Evolutionary conservation across 2,113 vertebrate genomes (phyloP).

Genomic region (Petaurus breviceps): DNA sequence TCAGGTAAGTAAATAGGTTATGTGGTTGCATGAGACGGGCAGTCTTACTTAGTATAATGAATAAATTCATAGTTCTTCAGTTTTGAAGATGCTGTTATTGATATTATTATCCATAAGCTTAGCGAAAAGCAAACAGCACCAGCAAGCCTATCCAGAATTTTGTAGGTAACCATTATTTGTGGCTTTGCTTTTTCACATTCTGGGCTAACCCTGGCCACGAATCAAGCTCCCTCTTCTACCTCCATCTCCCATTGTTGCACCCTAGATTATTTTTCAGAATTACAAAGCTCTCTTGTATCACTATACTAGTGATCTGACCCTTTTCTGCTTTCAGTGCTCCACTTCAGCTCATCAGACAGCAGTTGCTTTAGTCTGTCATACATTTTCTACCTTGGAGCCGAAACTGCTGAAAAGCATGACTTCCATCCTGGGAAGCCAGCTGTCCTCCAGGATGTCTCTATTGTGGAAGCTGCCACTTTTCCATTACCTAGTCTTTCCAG

Average conservation of each 20-base stretch:
- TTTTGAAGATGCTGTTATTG: constrained; percentile 56
- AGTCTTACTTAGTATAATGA: constrained; percentile 68
- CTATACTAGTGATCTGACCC: not conserved
- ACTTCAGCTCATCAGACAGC: constrained; percentile 47
- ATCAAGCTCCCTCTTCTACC: not conserved
- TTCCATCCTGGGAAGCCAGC: constrained; percentile 35
- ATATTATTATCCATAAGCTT: constrained; percentile 62
- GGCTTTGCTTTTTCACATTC: constrained; percentile 27
- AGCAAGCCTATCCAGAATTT: constrained; percentile 50
- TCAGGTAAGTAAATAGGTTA: constrained; percentile 70
- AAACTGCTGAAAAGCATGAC: not conserved
- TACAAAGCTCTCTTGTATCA: not conserved
- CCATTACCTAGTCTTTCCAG: constrained; percentile 31
- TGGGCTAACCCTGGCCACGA: constrained; percentile 51
- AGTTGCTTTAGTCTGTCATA: constrained; percentile 67
- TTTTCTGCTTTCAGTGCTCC: constrained; percentile 30
- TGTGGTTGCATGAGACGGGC: constrained; percentile 55
- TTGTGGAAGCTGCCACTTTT: constrained; percentile 59
- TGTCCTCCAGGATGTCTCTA: constrained; percentile 50
- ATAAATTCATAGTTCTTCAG: constrained; percentile 56
- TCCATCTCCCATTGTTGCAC: constrained; percentile 40
- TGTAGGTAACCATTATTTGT: constrained; percentile 43
- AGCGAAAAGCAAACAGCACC: constrained; percentile 53
- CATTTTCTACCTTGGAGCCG: constrained; percentile 49
- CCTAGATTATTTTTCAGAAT: constrained; percentile 21